A percentile compares a stretch with the other conserved stretches of the same genome.
phyloP scores from a whole-genome alignment of 2,888 invertebrate species.

The Sclerodermus sp. region DNA sequence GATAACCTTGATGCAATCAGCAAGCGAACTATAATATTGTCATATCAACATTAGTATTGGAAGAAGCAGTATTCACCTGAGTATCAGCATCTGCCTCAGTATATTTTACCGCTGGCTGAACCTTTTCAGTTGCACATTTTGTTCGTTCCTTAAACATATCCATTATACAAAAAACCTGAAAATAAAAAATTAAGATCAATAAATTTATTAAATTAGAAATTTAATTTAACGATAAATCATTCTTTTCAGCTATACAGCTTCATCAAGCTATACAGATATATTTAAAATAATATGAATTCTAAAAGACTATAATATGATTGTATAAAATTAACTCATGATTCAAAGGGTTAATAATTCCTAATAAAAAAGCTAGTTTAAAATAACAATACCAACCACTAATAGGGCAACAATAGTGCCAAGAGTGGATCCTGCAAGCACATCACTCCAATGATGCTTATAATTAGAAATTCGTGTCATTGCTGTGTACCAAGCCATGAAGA shows the following conservation, averaged over 20 bases:
- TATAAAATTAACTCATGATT: background rate
- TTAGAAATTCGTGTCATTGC: conserved; percentile 90
- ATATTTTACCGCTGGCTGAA: conserved; percentile 40
- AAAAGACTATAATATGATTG: conserved; percentile 4
- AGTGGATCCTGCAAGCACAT: conserved; percentile 81
- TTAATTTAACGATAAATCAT: too few relatives aligned
- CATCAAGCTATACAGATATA: too few relatives aligned
- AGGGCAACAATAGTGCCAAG: conserved; percentile 72
- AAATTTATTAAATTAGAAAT: too few relatives aligned
- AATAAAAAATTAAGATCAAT: too few relatives aligned
- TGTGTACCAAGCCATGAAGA: conserved; percentile 82
- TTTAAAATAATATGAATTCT: too few relatives aligned
- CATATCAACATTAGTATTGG: conserved; percentile 50
- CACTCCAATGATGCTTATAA: conserved; percentile 98
- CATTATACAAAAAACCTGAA: conserved; percentile 44
- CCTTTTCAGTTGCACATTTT: conserved; percentile 23
- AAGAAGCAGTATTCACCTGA: conserved; percentile 57
- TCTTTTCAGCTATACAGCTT: too few relatives aligned
- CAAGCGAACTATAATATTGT: conserved; percentile 41
- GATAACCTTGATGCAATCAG: conserved; percentile 26
- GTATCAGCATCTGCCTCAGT: conserved; percentile 31
- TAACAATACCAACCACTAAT: conserved; percentile 70
- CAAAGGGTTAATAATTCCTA: background rate
- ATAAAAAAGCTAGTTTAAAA: too few relatives aligned
- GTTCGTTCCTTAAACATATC: conserved; percentile 43